A percentile compares a stretch with the other conserved stretches of the same genome.
phyloP scores from a whole-genome alignment of 30 jellyfish, hydroid and myxozoan species.

The Calvadosia cruxmelitensis region DNA sequence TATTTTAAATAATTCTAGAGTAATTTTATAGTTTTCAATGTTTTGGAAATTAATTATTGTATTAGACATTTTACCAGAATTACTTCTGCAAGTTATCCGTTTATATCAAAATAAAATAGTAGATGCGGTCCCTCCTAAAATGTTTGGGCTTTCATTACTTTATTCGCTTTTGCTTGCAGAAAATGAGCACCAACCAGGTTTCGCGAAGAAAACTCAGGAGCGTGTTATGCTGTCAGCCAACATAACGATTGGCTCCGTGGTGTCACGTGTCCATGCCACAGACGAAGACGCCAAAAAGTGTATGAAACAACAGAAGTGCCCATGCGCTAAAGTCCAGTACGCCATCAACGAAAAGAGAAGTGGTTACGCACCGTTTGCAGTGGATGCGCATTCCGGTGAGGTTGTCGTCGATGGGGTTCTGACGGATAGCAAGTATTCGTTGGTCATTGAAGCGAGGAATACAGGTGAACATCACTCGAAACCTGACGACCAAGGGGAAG shows the following conservation, averaged over 20 bases:
- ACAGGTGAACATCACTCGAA: neutral
- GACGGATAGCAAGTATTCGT: neutral
- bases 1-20: no score
- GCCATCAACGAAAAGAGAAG: neutral
- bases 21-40: no score
- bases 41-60: no score
- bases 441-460: neutral
- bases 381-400: neutral
- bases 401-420: neutral
- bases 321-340: constrained; percentile 31
- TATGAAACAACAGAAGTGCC: constrained; percentile 17
- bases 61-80: no score
- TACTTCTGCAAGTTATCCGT: no score
- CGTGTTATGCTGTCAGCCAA: neutral
- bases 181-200: neutral
- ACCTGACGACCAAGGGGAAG: no score
- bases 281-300: constrained; percentile 30
- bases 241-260: neutral
- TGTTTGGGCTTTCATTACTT: no score
- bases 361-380: neutral
- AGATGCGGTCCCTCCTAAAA: no score
- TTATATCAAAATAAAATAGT: no score
- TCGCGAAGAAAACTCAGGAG: neutral
- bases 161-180: no score
- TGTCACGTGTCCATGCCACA: constrained; percentile 22